These are phyloP conservation scores for Acrobasis suavella DNA, from an alignment of 2,888 invertebrate genomes.

Conservation along the genomic window DNA sequence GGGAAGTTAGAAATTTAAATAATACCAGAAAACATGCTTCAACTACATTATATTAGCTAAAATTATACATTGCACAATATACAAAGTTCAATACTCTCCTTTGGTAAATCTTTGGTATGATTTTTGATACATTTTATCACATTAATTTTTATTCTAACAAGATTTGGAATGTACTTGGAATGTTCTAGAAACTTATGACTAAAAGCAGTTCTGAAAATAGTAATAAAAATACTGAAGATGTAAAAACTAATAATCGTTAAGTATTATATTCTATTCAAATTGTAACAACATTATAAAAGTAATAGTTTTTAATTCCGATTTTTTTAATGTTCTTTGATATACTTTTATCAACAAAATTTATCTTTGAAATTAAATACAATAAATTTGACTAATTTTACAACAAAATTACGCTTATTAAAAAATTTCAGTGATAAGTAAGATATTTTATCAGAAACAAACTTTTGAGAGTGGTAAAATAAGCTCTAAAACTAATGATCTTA, in stretches of 20 bases:
- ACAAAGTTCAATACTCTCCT: conserved; percentile 33
- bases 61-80: conserved; percentile 38
- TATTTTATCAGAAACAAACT: neutral
- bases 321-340: too few species aligned
- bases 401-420: neutral
- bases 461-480: neutral
- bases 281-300: too few species aligned
- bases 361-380: conserved; percentile 28
- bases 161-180: conserved; percentile 27
- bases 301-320: too few species aligned
- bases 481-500: conserved; percentile 9
- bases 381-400: neutral
- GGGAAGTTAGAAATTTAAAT: conserved; percentile 28
- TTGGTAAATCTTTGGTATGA: conserved; percentile 42
- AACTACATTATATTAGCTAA: conserved; percentile 52
- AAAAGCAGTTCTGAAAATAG: neutral
- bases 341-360: too few species aligned
- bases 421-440: neutral
- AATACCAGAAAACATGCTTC: conserved; percentile 46
- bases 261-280: too few species aligned
- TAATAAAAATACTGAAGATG: neutral
- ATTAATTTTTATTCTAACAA: conserved; percentile 21
- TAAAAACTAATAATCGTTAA: too few species aligned
- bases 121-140: conserved; percentile 33
- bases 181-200: neutral